Evolutionary conservation across 2,113 vertebrate species (phyloP), one percentile per base, ranked within the genome.

Genomic region (Cheirogaleus medius): DNA sequence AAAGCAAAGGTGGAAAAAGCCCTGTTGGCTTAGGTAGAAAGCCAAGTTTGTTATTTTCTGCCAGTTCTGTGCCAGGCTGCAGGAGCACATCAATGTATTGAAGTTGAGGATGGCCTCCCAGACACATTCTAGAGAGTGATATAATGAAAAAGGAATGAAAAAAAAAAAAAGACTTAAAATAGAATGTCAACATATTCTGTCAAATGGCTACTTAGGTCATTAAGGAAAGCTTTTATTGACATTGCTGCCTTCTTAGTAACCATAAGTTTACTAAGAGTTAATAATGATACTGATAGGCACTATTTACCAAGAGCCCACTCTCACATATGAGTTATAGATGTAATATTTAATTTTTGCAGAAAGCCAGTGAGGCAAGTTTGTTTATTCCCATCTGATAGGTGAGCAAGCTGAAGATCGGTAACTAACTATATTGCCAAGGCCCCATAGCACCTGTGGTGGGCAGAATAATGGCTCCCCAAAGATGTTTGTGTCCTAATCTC

Each of bases 1-100:
- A 87, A 95, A 93, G 25, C 76, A 87, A 81, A 97, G 58, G 13
- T 81, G 14, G 74, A 83, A 54, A 94, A 80, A 87, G 21, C 18
- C 42, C 14, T 8, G 10, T 66, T 66, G 86, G 64, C n/a, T 95
- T 95, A 66, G 88, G 69, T 54, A 76, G 82, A 60, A 80, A 90
- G 66, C n/a, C n/a, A 44, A 66, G 39, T 74, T 86, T 88, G 54
- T n/a, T 32, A 5, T 66, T 90, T 87, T 52, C 81, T 90, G 52
- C 52, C 18, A 76, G 90, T 76, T 15, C 56, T 2, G 0, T 52
- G 69, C 60, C 52, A 37, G 21, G 34, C 54, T 56, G 32, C 2
- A 17, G 56, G 64, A 42, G 39, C 49, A 0, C 13, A 42, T 76
- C 47, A 49, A 29, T 60, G 15, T 68, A 90, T 87, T 89, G 87